Base-by-base conservation (phyloP, 2,888 invertebrate species). In the Prenolepis imparis region DNA sequence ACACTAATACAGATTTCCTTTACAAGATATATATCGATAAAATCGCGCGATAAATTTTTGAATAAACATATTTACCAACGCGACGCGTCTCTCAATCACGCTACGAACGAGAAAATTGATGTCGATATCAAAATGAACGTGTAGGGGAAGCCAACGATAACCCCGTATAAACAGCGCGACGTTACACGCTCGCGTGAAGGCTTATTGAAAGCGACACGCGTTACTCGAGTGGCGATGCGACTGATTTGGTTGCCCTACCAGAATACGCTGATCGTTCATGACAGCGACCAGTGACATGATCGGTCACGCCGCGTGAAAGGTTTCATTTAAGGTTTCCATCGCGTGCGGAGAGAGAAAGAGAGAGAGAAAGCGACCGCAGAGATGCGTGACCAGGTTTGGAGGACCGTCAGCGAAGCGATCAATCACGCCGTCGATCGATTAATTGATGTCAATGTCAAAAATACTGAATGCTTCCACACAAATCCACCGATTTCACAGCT, bases 241-340 rank as follows among this genome's bases (percentile, higher is more conserved):
- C 59, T 21, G 59, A 59, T 80, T 70, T 44, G 59, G 18, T 21
- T 9, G 59, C 41, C 15, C 44, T 24, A 21, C 21, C 21, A 12
- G 32, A 78, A 41, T 64, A 64, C 24, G 24, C 6, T 28, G 78
- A 12, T 44, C 28, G 68, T 67, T 59, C 44, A 41, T 70, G 70
- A 68, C 78, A 59, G 18, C 68, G 41, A 41, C 41, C 32, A 36
- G 59, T 59, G 78, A 80, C 59, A 70, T 9, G 59, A 59, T 70
- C 59, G 28, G 59, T 70, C 68, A 77, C 68, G 55, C 28, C 39
- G 36, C 44, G 68, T 78, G 18, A 78, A 78, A 32, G 78, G 21
- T 78, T 68, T 78, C 78, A 59, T 67, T 78, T 68, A 67, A 77
- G 77, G 67, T 57, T 32, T 28, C 64, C 59, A 21, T 78, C 68